phyloP scores from a whole-genome alignment of 2,888 invertebrate genomes.

The Drymonia ruficornis region DNA sequence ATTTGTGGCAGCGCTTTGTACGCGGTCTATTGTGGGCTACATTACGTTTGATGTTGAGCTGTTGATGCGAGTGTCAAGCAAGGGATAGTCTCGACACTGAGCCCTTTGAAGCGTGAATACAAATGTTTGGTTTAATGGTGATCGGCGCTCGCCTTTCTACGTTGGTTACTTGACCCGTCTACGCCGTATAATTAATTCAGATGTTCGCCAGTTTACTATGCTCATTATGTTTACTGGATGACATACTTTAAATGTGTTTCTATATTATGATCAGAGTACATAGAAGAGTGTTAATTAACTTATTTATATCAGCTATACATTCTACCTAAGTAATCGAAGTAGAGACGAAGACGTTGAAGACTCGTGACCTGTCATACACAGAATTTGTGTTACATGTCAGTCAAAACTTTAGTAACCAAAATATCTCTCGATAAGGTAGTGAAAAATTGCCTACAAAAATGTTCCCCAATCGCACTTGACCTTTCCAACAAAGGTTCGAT shows the following conservation, averaged over 20 bases:
- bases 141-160: neutral
- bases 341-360: no score
- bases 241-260: no score
- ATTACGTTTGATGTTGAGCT: conserved; percentile 5
- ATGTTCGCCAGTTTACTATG: neutral
- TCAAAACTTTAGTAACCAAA: no score
- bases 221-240: neutral
- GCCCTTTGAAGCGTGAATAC: conserved; percentile 5
- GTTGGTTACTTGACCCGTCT: neutral
- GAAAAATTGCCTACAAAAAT: neutral
- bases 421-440: neutral
- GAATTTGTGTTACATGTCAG: no score
- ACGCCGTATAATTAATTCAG: neutral
- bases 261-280: no score
- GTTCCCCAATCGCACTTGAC: neutral
- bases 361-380: no score
- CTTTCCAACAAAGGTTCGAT: neutral
- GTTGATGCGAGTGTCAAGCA: conserved; percentile 5
- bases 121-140: conserved; percentile 2
- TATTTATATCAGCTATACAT: no score
- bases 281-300: no score
- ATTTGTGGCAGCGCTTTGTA: conserved; percentile 7
- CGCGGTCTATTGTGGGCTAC: conserved; percentile 1
- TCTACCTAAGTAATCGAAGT: no score
- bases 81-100: neutral